phyloP scores from a whole-genome alignment of 2,797 vertebrate species.

The Euphonia xanthogaster region DNA sequence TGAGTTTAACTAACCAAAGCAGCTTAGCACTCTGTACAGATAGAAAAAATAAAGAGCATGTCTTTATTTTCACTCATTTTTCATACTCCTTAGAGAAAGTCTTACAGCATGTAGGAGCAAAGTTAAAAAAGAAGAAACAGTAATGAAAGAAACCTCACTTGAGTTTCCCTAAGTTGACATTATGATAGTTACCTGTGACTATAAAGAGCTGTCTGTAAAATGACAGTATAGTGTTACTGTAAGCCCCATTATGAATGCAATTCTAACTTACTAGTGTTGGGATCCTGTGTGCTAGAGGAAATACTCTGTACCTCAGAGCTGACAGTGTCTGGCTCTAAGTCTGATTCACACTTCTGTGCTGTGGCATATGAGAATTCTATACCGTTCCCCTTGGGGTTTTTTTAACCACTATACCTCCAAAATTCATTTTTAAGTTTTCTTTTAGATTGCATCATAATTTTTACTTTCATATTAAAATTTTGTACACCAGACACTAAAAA shows the following conservation, averaged over 20 bases:
- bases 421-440: neutral
- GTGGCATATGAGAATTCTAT: neutral
- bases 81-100: neutral
- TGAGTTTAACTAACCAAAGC: neutral
- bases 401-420: neutral
- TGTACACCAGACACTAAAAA: neutral
- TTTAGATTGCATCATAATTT: neutral
- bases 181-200: neutral
- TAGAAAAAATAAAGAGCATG: no score
- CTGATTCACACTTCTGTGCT: neutral
- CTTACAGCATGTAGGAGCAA: neutral
- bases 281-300: neutral
- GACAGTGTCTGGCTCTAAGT: neutral
- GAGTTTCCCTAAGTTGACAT: neutral
- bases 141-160: neutral
- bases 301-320: neutral
- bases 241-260: neutral
- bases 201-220: neutral
- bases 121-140: neutral
- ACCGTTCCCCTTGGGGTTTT: accelerated
- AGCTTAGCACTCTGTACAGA: neutral
- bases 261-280: neutral
- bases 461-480: neutral
- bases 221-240: neutral
- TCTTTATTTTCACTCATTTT: neutral